Conservation (phyloP, 2,113 vertebrate genomes). For the Ovibos moschatus region DNA sequence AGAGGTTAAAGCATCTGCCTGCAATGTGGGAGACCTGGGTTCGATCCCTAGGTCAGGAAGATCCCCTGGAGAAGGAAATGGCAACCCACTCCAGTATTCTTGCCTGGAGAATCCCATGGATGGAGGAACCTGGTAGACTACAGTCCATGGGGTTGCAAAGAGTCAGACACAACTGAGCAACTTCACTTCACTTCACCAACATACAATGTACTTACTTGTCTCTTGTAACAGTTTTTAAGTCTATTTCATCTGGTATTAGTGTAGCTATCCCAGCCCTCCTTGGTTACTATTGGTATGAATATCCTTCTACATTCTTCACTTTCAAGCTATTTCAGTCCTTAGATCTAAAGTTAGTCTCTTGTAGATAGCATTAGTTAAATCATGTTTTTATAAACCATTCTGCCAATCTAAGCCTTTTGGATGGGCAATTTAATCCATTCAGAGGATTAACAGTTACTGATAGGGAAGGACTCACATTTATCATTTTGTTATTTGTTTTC, state of each 20-base stretch:
- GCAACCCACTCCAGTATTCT: too few relatives aligned
- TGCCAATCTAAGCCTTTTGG: neutral
- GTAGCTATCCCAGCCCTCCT: neutral
- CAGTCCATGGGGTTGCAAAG: too few relatives aligned
- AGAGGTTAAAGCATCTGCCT: too few relatives aligned
- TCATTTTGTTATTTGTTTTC: neutral
- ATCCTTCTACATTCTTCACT: neutral
- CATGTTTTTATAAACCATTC: neutral
- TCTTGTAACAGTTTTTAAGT: neutral
- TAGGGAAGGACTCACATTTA: neutral
- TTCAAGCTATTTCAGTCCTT: neutral
- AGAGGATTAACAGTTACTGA: neutral
- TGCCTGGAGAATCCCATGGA: too few relatives aligned
- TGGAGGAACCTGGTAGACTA: too few relatives aligned
- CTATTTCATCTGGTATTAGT: neutral
- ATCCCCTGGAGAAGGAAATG: too few relatives aligned
- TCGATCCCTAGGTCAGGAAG: too few relatives aligned
- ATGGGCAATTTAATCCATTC: neutral
- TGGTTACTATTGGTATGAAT: neutral
- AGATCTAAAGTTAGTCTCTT: neutral
- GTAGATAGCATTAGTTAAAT: neutral
- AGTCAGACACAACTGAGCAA: too few relatives aligned
- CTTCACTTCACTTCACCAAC: neutral
- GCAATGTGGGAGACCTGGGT: too few relatives aligned
- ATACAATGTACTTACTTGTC: neutral